Evolutionary conservation across 2,888 invertebrate species (phyloP).

Genomic region (Leucophenga maculata): DNA sequence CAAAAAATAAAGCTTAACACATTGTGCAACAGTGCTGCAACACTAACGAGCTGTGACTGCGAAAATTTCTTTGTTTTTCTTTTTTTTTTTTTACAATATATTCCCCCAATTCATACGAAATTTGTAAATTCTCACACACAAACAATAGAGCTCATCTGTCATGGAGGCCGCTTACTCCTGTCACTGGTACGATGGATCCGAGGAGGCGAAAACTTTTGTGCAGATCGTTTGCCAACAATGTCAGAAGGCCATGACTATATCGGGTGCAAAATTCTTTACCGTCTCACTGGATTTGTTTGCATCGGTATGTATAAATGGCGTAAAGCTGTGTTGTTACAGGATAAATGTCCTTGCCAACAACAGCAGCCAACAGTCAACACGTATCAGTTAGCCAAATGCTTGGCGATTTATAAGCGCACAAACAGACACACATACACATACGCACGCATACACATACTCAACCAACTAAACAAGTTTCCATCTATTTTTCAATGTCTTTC

Average conservation of each 20-base stretch:
- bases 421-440: too few relatives aligned
- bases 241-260: conserved; percentile 90
- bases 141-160: conserved; percentile 84
- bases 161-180: conserved; percentile 94
- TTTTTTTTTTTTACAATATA: too few relatives aligned
- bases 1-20: not conserved
- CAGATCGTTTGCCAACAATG: conserved; percentile 93
- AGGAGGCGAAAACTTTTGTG: conserved; percentile 91
- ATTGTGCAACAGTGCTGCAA: not conserved
- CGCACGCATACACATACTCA: not conserved
- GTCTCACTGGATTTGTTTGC: conserved; percentile 90
- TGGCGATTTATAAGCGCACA: conserved; percentile 14
- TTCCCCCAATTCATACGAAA: too few relatives aligned
- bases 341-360: not conserved
- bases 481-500: not conserved
- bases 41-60: not conserved
- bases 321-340: not conserved
- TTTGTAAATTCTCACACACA: too few relatives aligned
- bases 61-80: too few relatives aligned
- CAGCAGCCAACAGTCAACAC: not conserved
- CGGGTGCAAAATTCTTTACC: conserved; percentile 91
- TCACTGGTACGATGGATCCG: conserved; percentile 92
- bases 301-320: conserved; percentile 77
- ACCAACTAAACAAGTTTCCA: not conserved
- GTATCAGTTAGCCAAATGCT: not conserved